Evolutionary conservation across 2,888 invertebrate genomes (phyloP).

Genomic region (Fabriciana adippe): DNA sequence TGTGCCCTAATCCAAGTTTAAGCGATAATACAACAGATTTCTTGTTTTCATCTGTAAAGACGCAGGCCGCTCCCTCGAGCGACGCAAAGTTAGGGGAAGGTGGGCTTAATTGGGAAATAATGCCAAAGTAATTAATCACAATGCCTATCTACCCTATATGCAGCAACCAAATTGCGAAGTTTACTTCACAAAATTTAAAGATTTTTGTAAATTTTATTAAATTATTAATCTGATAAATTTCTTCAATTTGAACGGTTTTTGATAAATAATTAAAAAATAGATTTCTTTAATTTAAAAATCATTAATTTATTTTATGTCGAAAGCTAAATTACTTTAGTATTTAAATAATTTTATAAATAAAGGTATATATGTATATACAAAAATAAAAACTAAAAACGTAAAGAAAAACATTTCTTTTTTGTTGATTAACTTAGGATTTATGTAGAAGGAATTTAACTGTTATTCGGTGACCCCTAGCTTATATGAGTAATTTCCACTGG

Average conservation of each 20-base stretch:
- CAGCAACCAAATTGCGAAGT: not conserved
- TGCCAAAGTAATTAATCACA: slow-evolving; percentile 79
- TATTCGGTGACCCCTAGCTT: slow-evolving; percentile 46
- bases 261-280: too few relatives aligned
- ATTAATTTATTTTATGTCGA: too few relatives aligned
- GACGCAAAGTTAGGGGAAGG: slow-evolving; percentile 66
- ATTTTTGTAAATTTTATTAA: slow-evolving; percentile 5
- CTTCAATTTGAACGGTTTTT: too few relatives aligned
- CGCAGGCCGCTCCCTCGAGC: slow-evolving; percentile 58
- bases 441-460: not conserved
- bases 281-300: too few relatives aligned
- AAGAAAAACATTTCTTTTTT: not conserved
- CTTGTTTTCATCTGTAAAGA: slow-evolving; percentile 58
- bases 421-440: not conserved
- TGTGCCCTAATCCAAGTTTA: slow-evolving; percentile 56
- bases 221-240: not conserved
- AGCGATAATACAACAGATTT: slow-evolving; percentile 68
- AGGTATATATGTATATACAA: not conserved
- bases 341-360: not conserved
- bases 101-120: slow-evolving; percentile 81
- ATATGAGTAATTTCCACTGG: slow-evolving; percentile 69
- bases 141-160: slow-evolving; percentile 38
- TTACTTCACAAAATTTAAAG: not conserved
- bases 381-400: too few relatives aligned
- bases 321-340: too few relatives aligned